Percentiles rank a stretch among this genome's conserved stretches.
phyloP scores from a whole-genome alignment of 2,113 vertebrate genomes.

The Pelecanus crispus region DNA sequence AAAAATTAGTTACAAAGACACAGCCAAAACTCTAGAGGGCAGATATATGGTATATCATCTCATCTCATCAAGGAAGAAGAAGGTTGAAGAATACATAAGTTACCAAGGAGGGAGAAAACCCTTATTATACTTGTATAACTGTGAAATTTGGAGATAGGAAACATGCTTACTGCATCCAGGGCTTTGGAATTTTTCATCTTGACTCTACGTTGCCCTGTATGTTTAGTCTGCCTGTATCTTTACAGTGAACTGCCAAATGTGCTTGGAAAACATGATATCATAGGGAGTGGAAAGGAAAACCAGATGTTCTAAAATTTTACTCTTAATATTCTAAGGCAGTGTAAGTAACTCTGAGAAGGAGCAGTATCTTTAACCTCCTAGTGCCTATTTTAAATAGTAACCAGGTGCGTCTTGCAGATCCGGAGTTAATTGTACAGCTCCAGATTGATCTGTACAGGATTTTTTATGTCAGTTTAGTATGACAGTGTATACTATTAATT shows the following conservation, averaged over 20 bases:
- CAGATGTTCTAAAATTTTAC: constrained; percentile 47
- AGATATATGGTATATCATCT: background rate
- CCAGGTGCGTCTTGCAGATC: background rate
- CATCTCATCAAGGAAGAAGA: constrained; percentile 3
- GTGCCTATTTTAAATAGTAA: background rate
- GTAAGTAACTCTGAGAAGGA: background rate
- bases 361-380: background rate
- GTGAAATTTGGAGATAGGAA: background rate
- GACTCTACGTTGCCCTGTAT: background rate
- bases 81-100: background rate
- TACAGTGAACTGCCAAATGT: constrained; percentile 34
- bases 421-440: background rate
- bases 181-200: constrained; percentile 26
- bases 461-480: background rate
- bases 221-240: constrained; percentile 62
- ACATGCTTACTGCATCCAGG: background rate
- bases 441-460: background rate
- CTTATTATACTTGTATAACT: background rate
- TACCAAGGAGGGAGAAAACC: background rate
- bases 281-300: constrained; percentile 54
- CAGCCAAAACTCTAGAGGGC: background rate
- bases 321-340: background rate
- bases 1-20: background rate
- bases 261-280: constrained; percentile 64
- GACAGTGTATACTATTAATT: background rate